Percentiles rank a stretch among this genome's conserved stretches.
Conservation (phyloP, 2,113 vertebrate genomes). For the Cyanoderma ruficeps region DNA sequence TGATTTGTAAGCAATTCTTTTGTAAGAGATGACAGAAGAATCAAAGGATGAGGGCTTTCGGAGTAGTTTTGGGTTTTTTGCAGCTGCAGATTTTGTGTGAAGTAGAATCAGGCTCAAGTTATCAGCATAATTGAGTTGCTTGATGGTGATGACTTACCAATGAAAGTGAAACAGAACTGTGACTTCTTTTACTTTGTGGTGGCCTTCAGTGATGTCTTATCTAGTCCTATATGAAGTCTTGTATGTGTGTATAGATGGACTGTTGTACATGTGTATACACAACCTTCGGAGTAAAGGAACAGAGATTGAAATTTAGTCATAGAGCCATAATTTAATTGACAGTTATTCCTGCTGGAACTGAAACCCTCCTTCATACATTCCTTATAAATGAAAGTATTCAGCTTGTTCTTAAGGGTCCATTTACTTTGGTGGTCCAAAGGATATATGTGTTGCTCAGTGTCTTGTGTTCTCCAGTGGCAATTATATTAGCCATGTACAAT, state of each 20-base stretch:
- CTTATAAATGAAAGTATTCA: not conserved
- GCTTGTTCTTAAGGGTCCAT: not conserved
- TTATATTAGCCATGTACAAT: conserved; percentile 31
- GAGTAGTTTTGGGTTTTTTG: not conserved
- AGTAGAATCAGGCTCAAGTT: not conserved
- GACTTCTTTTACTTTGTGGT: not conserved
- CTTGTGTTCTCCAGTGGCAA: not conserved
- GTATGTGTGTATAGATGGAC: not conserved
- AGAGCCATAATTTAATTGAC: not conserved
- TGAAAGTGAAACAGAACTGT: not conserved
- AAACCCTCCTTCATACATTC: not conserved
- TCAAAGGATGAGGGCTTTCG: not conserved
- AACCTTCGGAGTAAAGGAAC: not conserved
- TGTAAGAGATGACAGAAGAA: not conserved
- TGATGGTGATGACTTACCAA: not conserved
- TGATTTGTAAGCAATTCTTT: not conserved
- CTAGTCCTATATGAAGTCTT: not conserved
- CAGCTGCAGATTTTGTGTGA: not conserved
- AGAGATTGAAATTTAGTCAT: not conserved
- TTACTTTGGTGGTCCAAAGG: not conserved
- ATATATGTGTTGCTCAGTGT: not conserved
- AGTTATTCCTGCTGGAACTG: not conserved
- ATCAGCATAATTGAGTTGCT: not conserved
- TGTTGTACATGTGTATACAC: not conserved
- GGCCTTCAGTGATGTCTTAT: not conserved